Conservation (phyloP, 2,113 vertebrate species). For the Vulpes ferrilata region DNA sequence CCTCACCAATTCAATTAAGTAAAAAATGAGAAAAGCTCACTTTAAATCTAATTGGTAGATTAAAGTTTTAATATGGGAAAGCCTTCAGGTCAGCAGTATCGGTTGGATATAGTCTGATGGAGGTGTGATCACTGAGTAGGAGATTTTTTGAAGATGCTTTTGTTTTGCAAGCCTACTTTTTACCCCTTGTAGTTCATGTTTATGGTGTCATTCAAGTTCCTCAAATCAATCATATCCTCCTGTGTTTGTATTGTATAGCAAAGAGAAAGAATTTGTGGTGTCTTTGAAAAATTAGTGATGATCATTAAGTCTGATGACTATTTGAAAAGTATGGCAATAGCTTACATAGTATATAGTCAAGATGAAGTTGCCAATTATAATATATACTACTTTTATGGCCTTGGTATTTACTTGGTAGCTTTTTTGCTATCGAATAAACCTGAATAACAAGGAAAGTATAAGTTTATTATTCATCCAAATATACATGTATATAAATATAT, state of each 20-base stretch:
- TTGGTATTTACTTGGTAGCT: slow-evolving; percentile 58
- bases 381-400: slow-evolving; percentile 67
- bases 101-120: neutral
- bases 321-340: neutral
- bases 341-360: neutral
- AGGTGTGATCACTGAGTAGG: neutral
- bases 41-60: neutral
- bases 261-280: neutral
- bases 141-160: neutral
- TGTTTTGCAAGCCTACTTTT: neutral
- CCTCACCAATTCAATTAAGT: neutral
- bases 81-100: neutral
- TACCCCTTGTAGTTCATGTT: neutral
- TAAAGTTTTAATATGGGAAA: neutral
- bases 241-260: neutral
- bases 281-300: slow-evolving; percentile 24
- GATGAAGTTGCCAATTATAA: slow-evolving; percentile 20
- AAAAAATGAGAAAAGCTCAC: neutral
- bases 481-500: neutral
- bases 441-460: slow-evolving; percentile 68
- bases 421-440: slow-evolving; percentile 72
- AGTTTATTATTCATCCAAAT: slow-evolving; percentile 67
- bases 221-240: neutral
- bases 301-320: neutral
- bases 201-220: neutral